phyloP scores from a whole-genome alignment of 2,797 vertebrate species.

The Myotis vivesi region DNA sequence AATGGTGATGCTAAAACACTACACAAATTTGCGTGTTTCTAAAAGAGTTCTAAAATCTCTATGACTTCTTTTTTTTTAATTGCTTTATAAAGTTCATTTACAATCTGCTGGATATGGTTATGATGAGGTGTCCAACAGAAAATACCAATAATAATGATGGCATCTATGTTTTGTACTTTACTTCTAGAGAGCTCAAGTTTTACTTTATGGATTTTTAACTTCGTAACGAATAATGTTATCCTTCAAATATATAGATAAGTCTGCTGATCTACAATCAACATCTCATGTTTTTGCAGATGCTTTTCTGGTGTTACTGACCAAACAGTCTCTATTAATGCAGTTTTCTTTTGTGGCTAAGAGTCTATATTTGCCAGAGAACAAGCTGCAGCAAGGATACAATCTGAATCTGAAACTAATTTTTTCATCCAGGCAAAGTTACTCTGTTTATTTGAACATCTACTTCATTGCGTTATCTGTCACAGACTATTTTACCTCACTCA shows the following conservation, averaged over 20 bases:
- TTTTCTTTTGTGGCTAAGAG: neutral
- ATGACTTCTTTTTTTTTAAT: neutral
- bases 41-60: neutral
- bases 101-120: neutral
- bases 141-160: neutral
- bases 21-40: conserved; percentile 27
- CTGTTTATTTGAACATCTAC: neutral
- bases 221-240: conserved; percentile 9
- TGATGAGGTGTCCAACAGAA: conserved; percentile 5
- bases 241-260: neutral
- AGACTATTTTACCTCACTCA: neutral
- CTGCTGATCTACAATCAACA: neutral
- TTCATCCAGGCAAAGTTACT: neutral
- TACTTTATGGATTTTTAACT: conserved; percentile 22
- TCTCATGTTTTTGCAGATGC: neutral
- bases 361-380: neutral
- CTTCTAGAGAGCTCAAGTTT: conserved; percentile 10
- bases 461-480: neutral
- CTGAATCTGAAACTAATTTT: neutral
- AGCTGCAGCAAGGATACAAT: neutral
- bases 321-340: neutral
- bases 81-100: neutral
- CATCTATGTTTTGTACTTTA: neutral
- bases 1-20: neutral
- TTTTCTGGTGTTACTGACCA: neutral